A percentile compares a stretch with the other conserved stretches of the same genome.
Conservation (phyloP, 1,140 invertebrate genomes). For the Megathymus violae region DNA sequence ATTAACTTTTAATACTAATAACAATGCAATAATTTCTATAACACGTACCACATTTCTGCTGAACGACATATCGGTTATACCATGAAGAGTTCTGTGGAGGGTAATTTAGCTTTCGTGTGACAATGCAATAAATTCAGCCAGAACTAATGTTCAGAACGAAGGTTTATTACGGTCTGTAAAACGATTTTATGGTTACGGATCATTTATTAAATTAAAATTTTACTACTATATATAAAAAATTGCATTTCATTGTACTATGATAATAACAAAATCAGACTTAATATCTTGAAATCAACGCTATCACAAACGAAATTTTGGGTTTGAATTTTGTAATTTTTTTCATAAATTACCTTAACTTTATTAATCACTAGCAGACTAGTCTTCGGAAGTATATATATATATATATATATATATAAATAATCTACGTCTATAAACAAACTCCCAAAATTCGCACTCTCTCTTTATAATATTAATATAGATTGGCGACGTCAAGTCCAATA, state of each 20-base stretch:
- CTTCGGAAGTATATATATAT: too few relatives aligned
- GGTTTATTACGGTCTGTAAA: constrained; percentile 8
- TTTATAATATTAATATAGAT: too few relatives aligned
- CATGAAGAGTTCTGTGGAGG: constrained; percentile 6
- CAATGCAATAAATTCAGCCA: constrained; percentile 6
- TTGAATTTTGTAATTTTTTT: too few relatives aligned
- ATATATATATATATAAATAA: too few relatives aligned
- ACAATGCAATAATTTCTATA: constrained; percentile 19
- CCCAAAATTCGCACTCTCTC: too few relatives aligned
- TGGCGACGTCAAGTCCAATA: too few relatives aligned
- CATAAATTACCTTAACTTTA: too few relatives aligned
- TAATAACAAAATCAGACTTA: too few relatives aligned
- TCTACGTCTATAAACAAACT: too few relatives aligned
- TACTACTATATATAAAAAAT: background rate
- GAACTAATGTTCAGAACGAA: background rate
- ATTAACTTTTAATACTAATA: constrained; percentile 21
- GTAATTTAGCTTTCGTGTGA: constrained; percentile 9
- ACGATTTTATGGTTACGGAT: constrained; percentile 6
- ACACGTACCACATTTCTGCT: background rate
- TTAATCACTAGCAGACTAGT: too few relatives aligned
- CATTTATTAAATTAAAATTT: background rate
- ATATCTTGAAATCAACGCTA: too few relatives aligned
- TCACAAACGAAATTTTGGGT: too few relatives aligned
- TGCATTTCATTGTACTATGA: background rate
- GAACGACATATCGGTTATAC: background rate